phyloP scores from a whole-genome alignment of 2,888 invertebrate species.

The Zhengitettix transpicula region DNA sequence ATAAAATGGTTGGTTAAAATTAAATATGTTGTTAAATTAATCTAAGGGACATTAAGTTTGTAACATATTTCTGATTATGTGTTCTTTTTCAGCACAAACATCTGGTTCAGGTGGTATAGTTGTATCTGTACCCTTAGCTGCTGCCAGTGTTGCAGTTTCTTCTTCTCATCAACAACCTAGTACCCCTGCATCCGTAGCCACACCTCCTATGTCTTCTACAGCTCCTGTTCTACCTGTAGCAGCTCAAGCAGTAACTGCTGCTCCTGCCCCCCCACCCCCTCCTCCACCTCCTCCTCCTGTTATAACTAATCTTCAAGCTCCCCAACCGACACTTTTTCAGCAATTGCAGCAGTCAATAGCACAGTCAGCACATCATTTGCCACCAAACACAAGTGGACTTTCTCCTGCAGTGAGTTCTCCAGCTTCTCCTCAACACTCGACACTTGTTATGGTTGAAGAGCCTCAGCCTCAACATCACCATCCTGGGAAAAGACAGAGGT shows the following conservation, averaged over 20 bases:
- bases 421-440: neutral
- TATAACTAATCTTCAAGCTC: conserved; percentile 1
- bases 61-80: too few relatives aligned
- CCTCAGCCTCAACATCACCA: neutral
- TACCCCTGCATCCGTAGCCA: neutral
- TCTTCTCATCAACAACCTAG: neutral
- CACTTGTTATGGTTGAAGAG: neutral
- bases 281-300: conserved; percentile 20
- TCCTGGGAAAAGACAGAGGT: neutral
- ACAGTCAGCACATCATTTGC: neutral
- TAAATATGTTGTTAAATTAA: too few relatives aligned
- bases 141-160: conserved; percentile 4
- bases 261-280: conserved; percentile 14
- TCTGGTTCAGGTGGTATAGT: conserved; percentile 3
- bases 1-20: too few relatives aligned
- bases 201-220: neutral
- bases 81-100: too few relatives aligned
- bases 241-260: neutral
- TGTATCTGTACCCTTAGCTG: conserved; percentile 9
- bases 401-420: neutral
- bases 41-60: too few relatives aligned
- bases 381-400: neutral
- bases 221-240: neutral
- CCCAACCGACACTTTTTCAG: neutral
- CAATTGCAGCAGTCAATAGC: neutral